Evolutionary conservation across 2,797 vertebrate genomes (phyloP).

Genomic region (Epinephelus malabaricus): DNA sequence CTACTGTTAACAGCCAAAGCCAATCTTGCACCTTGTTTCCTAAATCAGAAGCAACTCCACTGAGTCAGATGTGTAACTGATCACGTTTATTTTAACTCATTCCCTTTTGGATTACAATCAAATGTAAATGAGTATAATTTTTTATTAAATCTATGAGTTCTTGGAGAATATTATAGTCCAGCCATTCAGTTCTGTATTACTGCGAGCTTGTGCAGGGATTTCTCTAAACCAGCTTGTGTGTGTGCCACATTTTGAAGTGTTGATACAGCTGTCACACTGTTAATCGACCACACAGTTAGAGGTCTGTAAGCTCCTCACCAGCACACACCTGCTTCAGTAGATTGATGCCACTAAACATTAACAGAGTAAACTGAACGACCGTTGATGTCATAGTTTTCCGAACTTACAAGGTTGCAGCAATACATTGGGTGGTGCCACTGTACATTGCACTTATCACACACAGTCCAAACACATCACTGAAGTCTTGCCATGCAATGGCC

Average conservation of each 20-base stretch:
- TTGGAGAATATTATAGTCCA: slow-evolving; percentile 14
- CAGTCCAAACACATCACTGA: slow-evolving; percentile 55
- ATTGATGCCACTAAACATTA: slow-evolving; percentile 23
- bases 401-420: slow-evolving; percentile 46
- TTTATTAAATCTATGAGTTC: slow-evolving; percentile 7
- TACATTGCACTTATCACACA: slow-evolving; percentile 61
- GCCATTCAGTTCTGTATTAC: slow-evolving; percentile 7
- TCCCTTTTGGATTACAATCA: slow-evolving; percentile 48
- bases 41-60: slow-evolving; percentile 23
- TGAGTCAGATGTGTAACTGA: slow-evolving; percentile 10
- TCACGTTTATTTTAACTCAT: slow-evolving; percentile 19
- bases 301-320: slow-evolving; percentile 10
- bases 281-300: slow-evolving; percentile 15
- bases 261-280: slow-evolving; percentile 44
- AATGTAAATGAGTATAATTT: slow-evolving; percentile 47
- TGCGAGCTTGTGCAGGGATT: neutral
- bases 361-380: slow-evolving; percentile 1
- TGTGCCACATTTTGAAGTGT: slow-evolving; percentile 45
- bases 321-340: slow-evolving; percentile 4
- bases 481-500: slow-evolving; percentile 62
- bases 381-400: neutral
- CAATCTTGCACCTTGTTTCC: slow-evolving; percentile 48
- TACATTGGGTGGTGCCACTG: slow-evolving; percentile 52
- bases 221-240: slow-evolving; percentile 32
- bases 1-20: slow-evolving; percentile 28